Evolutionary conservation across 2,113 vertebrate species (phyloP).

Genomic region (Myiozetetes cayanensis): DNA sequence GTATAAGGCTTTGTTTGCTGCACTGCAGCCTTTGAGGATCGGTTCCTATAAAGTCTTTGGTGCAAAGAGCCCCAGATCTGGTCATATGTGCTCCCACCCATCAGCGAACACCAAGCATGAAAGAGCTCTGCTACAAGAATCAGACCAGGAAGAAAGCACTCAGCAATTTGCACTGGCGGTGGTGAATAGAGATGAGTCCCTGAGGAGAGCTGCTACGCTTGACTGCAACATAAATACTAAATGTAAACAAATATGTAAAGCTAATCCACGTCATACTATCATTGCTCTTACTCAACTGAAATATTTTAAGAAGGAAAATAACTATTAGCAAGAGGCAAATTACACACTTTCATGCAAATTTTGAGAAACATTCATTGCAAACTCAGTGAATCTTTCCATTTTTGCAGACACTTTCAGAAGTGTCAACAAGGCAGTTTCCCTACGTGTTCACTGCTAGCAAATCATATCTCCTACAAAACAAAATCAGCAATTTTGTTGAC

Average conservation of each 20-base stretch:
- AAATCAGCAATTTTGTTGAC: not conserved
- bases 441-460: not conserved
- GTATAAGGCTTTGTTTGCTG: not conserved
- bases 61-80: not conserved
- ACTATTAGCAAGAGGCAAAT: conserved; percentile 39
- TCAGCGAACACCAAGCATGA: not conserved
- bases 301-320: conserved; percentile 57
- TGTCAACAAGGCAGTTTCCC: not conserved
- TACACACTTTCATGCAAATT: conserved; percentile 34
- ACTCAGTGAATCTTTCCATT: not conserved
- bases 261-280: conserved; percentile 16
- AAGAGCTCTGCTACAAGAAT: not conserved
- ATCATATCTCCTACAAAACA: not conserved
- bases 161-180: not conserved
- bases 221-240: conserved; percentile 51
- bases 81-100: not conserved
- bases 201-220: conserved; percentile 15
- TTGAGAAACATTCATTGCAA: conserved; percentile 14
- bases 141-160: not conserved
- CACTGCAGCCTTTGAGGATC: not conserved
- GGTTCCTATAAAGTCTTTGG: not conserved
- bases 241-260: conserved; percentile 54
- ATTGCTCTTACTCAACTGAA: not conserved
- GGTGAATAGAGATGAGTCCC: conserved; percentile 12
- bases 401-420: conserved; percentile 12